Conservation (phyloP, 2,113 vertebrate species). For the Phylloscopus trochilus region DNA sequence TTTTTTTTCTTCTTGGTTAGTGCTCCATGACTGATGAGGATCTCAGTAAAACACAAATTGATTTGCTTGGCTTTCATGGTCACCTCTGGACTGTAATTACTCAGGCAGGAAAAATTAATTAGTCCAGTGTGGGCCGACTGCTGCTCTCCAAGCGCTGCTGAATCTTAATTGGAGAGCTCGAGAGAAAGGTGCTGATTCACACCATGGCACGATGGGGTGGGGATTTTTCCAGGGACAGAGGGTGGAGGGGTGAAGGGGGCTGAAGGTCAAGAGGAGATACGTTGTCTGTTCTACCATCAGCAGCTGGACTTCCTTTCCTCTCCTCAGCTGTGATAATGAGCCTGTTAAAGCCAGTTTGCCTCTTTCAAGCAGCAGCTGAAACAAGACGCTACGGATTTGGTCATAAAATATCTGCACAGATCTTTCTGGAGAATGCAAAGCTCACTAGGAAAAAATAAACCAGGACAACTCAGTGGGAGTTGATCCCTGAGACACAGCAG, state of each 20-base stretch:
- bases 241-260: not conserved
- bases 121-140: slow-evolving; percentile 42
- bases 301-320: not conserved
- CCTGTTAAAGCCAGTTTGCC: not conserved
- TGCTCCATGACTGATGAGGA: slow-evolving; percentile 64
- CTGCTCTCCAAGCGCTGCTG: slow-evolving; percentile 21
- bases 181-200: slow-evolving; percentile 54
- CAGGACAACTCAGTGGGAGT: not conserved
- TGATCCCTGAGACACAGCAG: not conserved
- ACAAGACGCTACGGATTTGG: not conserved
- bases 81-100: slow-evolving; percentile 71
- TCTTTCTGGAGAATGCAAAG: not conserved
- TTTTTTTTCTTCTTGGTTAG: slow-evolving; percentile 43
- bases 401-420: not conserved
- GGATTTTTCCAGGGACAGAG: not conserved
- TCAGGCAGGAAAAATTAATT: slow-evolving; percentile 69
- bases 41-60: slow-evolving; percentile 68
- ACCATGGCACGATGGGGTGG: not conserved
- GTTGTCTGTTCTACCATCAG: not conserved
- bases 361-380: not conserved
- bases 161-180: slow-evolving; percentile 50
- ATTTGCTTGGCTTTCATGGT: slow-evolving; percentile 65
- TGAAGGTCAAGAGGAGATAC: slow-evolving; percentile 24
- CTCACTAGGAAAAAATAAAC: not conserved
- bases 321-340: not conserved